Percentiles rank a stretch among this genome's conserved stretches.
Evolutionary conservation across 2,888 invertebrate species (phyloP).

Genomic region (Dasypolia templi): DNA sequence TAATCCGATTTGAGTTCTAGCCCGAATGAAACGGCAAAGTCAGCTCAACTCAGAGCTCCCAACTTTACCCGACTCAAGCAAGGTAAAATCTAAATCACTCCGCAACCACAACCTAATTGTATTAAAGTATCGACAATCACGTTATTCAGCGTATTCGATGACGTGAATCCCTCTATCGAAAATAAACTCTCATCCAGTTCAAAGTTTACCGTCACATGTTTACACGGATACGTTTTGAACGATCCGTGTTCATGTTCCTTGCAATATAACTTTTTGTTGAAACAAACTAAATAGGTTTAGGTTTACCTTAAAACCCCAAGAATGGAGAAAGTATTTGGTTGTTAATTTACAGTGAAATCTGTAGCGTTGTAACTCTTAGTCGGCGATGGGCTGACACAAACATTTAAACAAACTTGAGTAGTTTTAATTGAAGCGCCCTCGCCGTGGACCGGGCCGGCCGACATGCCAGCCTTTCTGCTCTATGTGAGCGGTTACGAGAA

Average conservation of each 20-base stretch:
- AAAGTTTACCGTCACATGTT: conserved; percentile 50
- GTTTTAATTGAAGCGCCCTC: conserved; percentile 87
- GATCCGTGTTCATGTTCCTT: conserved; percentile 20
- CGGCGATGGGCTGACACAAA: conserved; percentile 81
- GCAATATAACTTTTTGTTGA: conserved; percentile 19
- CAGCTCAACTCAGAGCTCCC: conserved; percentile 60
- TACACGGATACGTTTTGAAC: conserved; percentile 28
- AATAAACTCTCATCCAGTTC: conserved; percentile 45
- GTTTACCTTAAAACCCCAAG: conserved; percentile 29
- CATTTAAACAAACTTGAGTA: conserved; percentile 87
- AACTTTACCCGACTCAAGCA: conserved; percentile 74
- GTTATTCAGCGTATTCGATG: conserved; percentile 64
- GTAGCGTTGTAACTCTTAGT: conserved; percentile 72
- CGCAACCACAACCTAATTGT: conserved; percentile 73
- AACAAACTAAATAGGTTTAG: conserved; percentile 18
- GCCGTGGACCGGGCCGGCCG: conserved; percentile 73
- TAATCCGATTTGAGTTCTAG: conserved; percentile 73
- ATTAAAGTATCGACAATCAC: conserved; percentile 74
- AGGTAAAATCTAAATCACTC: conserved; percentile 75
- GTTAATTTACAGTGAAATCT: conserved; percentile 77
- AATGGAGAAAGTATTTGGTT: conserved; percentile 61
- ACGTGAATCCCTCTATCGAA: conserved; percentile 52
- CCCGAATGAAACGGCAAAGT: conserved; percentile 70
- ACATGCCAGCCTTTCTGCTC: conserved; percentile 54
- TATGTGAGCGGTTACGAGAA: conserved; percentile 68